Percentiles rank a stretch among this genome's conserved stretches.
phyloP scores from a whole-genome alignment of 2,797 vertebrate genomes.

The Dermochelys coriacea region DNA sequence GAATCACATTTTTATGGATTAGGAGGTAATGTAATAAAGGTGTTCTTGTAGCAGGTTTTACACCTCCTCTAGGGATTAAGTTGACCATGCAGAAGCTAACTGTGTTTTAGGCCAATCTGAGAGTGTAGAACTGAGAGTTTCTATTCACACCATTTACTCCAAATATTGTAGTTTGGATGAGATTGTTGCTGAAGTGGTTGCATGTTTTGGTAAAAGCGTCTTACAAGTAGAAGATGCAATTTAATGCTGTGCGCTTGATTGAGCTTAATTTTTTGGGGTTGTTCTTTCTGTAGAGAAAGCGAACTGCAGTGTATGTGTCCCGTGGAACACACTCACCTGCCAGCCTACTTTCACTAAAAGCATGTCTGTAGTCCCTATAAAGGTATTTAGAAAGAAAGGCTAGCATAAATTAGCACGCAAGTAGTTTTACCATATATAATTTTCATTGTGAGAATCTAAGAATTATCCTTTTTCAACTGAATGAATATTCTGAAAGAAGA shows the following conservation, averaged over 20 bases:
- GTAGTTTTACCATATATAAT: constrained; percentile 13
- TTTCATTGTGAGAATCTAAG: constrained; percentile 36
- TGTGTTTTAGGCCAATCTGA: constrained; percentile 59
- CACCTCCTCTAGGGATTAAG: constrained; percentile 47
- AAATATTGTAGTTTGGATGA: constrained; percentile 61
- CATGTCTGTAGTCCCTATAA: not conserved
- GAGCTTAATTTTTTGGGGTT: constrained; percentile 55
- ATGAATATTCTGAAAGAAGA: constrained; percentile 7
- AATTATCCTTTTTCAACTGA: constrained; percentile 12
- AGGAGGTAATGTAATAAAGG: not conserved
- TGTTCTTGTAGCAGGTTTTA: constrained; percentile 18
- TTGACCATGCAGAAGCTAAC: constrained; percentile 4
- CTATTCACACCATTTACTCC: constrained; percentile 72
- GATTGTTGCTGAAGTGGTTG: constrained; percentile 60
- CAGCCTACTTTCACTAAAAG: constrained; percentile 48
- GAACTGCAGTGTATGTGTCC: constrained; percentile 11
- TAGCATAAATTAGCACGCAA: constrained; percentile 49
- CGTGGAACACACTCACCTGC: constrained; percentile 50
- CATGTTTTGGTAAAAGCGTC: constrained; percentile 68
- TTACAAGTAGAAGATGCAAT: constrained; percentile 60
- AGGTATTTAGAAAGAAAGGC: not conserved
- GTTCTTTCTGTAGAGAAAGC: constrained; percentile 47
- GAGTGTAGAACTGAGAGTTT: constrained; percentile 58
- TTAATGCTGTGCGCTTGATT: constrained; percentile 67
- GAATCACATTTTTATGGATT: not conserved